Evolutionary conservation across 2,888 invertebrate genomes (phyloP).

Genomic region (Xanthia togata): DNA sequence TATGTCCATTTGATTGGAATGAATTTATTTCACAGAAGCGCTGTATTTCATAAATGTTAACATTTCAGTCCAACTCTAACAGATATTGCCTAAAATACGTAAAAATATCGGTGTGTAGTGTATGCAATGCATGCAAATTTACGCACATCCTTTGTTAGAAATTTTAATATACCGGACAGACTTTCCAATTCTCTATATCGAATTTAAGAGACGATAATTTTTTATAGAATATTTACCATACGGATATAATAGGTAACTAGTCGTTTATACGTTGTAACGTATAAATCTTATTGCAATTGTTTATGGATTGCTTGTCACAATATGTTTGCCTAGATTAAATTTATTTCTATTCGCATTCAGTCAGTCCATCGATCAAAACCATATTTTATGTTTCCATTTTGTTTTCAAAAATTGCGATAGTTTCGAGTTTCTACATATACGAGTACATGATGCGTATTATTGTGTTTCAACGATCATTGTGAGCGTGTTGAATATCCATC

Average conservation of each 20-base stretch:
- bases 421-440: background rate
- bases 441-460: background rate
- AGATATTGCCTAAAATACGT: constrained; percentile 25
- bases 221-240: constrained; percentile 23
- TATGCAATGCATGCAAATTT: constrained; percentile 28
- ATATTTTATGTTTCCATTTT: background rate
- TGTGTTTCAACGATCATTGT: background rate
- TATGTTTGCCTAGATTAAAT: constrained; percentile 4
- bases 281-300: constrained; percentile 26
- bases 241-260: constrained; percentile 21
- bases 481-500: background rate
- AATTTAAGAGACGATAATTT: constrained; percentile 30
- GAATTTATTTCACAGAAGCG: constrained; percentile 23
- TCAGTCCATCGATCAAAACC: constrained; percentile 13
- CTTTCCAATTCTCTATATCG: constrained; percentile 32
- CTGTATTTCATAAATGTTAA: constrained; percentile 11
- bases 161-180: constrained; percentile 25
- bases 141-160: constrained; percentile 34
- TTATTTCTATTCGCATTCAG: constrained; percentile 25
- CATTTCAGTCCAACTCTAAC: constrained; percentile 2
- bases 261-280: background rate
- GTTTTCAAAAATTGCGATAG: background rate
- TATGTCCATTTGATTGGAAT: constrained; percentile 22
- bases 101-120: constrained; percentile 12
- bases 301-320: constrained; percentile 7